Base-by-base conservation (phyloP, 1,140 invertebrate species). In the Bombus sibiricus region DNA sequence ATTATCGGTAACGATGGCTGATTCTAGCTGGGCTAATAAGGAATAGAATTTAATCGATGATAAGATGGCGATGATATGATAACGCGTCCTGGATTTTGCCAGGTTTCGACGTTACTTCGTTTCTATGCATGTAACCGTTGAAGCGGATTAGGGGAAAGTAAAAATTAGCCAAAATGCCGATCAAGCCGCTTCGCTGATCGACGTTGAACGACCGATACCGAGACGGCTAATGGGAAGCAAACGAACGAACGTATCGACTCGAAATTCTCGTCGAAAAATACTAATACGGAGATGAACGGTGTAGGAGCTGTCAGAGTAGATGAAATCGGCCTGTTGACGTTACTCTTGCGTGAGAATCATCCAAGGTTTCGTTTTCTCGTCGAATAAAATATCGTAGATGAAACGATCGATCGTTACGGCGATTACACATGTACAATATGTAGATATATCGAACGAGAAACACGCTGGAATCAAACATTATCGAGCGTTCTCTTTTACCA, bases 151-250 rank as follows among this genome's bases (percentile, higher is more conserved):
- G 13, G 22, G 8, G 32, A 15, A 34, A 28, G 37, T n/a, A 43
- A 39, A 37, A 76, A 77, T 77, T 43, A 39, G 9, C 12, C 62
- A n/a, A 43, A 76, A 75, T 10, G 72, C 12, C 64, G n/a, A 53
- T 75, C 43, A 39, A 59, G 74, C 53, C 25, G 32, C 4, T 10
- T n/a, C 37, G n/a, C 4, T 53, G 0, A 32, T 8, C 25, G 59
- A 34, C 41, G 68, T 34, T 34, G 47, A 53, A 34, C 66, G 22
- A 28, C 8, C 28, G 43, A 32, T 53, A 34, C 41, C 43, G n/a
- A 64, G 43, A 5, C 13, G 64, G 22, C 13, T 43, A 83, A 83
- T 43, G 74, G 34, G 76, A 83, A 77, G 74, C 73, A 34, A 83
- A 83, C 47, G 73, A 69, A 83, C 64, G 62, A 25, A 59, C 47